These are phyloP conservation scores for Baronia brevicornis DNA, from an alignment of 2,888 invertebrate genomes.

Conservation along the genomic window DNA sequence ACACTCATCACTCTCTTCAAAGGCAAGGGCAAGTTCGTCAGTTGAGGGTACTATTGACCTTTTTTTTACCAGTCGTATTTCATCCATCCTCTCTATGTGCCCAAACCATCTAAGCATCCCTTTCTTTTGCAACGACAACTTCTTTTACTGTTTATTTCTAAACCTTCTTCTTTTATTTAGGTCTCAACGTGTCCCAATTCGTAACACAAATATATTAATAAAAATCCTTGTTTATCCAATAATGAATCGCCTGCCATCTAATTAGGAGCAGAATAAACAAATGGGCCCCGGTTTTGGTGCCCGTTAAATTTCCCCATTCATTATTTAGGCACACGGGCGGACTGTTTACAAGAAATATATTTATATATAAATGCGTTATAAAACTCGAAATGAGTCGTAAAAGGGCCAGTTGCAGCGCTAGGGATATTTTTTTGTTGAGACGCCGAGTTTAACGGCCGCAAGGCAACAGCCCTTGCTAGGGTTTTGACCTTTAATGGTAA, in stretches of 20 bases:
- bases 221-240: conserved; percentile 12
- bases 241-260: conserved; percentile 16
- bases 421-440: conserved; percentile 56
- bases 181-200: not conserved
- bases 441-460: conserved; percentile 44
- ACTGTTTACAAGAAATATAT: conserved; percentile 26
- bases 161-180: not conserved
- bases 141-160: too few species aligned
- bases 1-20: too few species aligned
- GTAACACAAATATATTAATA: conserved; percentile 11
- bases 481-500: conserved; percentile 53
- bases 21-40: too few species aligned
- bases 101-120: too few species aligned
- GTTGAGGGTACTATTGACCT: too few species aligned
- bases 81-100: too few species aligned
- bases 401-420: conserved; percentile 38
- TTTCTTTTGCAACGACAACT: too few species aligned
- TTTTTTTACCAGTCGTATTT: too few species aligned
- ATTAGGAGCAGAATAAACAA: conserved; percentile 19
- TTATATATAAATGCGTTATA: conserved; percentile 37
- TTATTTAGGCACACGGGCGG: conserved; percentile 25
- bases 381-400: conserved; percentile 52
- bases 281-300: conserved; percentile 13
- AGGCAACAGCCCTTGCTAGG: conserved; percentile 34
- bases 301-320: conserved; percentile 13